Conservation (phyloP, 1,140 invertebrate species). For the Drosophila novamexicana region DNA sequence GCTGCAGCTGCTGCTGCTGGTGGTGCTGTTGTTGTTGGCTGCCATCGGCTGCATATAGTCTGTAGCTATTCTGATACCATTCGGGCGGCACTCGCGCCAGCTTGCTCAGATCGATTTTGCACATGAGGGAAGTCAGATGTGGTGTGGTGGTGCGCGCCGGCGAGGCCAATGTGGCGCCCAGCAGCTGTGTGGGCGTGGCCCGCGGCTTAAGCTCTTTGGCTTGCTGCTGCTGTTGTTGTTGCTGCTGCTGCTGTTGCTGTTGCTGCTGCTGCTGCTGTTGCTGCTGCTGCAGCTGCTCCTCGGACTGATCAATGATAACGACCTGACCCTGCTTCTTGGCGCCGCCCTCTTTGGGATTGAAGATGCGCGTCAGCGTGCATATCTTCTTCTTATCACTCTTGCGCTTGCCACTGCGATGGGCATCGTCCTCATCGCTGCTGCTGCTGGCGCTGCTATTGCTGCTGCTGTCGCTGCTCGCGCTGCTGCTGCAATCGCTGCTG, state of each 20-base stretch:
- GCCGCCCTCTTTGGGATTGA: slow-evolving; percentile 87
- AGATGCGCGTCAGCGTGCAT: slow-evolving; percentile 88
- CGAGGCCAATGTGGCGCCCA: slow-evolving; percentile 59
- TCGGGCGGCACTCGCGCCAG: slow-evolving; percentile 61
- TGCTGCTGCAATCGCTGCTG: slow-evolving; percentile 53
- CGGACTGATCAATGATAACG: slow-evolving; percentile 77
- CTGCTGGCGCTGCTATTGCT: slow-evolving; percentile 28
- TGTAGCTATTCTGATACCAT: slow-evolving; percentile 61
- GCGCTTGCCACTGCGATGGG: slow-evolving; percentile 55
- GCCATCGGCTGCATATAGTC: slow-evolving; percentile 37
- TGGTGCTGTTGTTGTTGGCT: slow-evolving; percentile 8
- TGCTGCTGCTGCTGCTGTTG: slow-evolving; percentile 59
- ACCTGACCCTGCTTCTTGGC: slow-evolving; percentile 85
- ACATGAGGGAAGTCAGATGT: slow-evolving; percentile 70
- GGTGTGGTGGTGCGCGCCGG: slow-evolving; percentile 66
- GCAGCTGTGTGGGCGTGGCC: slow-evolving; percentile 61
- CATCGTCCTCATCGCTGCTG: slow-evolving; percentile 64
- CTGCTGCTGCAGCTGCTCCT: slow-evolving; percentile 61
- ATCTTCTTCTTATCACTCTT: slow-evolving; percentile 88
- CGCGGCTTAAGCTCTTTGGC: slow-evolving; percentile 43
- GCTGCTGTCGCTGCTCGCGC: slow-evolving; percentile 33
- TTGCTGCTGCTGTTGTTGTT: slow-evolving; percentile 53
- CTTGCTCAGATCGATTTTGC: slow-evolving; percentile 79
- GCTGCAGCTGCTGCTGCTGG: slow-evolving; percentile 27
- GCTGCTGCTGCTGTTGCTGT: slow-evolving; percentile 53